Conservation (phyloP, 1,140 invertebrate species). For the Manduca sexta region DNA sequence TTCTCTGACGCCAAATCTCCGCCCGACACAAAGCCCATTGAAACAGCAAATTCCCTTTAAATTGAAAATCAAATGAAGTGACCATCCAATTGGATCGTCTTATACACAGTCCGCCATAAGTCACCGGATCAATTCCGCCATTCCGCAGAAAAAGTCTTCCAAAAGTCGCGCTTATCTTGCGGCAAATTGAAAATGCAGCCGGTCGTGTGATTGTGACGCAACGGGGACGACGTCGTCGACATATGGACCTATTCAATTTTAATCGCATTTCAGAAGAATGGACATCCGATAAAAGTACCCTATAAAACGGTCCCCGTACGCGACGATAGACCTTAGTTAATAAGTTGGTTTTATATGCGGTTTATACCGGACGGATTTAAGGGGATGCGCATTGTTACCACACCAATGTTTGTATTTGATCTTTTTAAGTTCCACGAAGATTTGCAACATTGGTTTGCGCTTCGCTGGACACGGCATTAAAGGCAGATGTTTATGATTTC, state of each 20-base stretch:
- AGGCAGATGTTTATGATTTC: neutral
- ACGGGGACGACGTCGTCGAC: constrained; percentile 51
- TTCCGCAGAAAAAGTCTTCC: constrained; percentile 63
- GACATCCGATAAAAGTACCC: constrained; percentile 62
- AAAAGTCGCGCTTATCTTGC: constrained; percentile 66
- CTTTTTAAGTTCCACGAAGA: constrained; percentile 54
- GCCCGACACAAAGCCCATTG: neutral
- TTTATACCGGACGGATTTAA: constrained; percentile 47
- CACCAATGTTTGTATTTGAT: constrained; percentile 60
- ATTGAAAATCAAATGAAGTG: constrained; percentile 53
- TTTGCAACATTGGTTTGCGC: constrained; percentile 31
- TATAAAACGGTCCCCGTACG: constrained; percentile 54
- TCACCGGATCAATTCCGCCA: constrained; percentile 66
- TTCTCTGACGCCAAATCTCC: constrained; percentile 5
- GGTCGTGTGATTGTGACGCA: constrained; percentile 68
- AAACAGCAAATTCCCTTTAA: constrained; percentile 10
- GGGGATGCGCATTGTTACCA: constrained; percentile 48
- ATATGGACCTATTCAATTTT: constrained; percentile 72
- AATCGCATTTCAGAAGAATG: constrained; percentile 71
- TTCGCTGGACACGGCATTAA: constrained; percentile 18
- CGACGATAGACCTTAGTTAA: constrained; percentile 48
- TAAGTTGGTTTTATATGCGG: constrained; percentile 66
- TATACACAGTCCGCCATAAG: constrained; percentile 48
- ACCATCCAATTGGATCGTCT: constrained; percentile 52
- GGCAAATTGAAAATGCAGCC: constrained; percentile 70